Base-by-base conservation (phyloP, 2,888 invertebrate species). In the Eristalis tenax region DNA sequence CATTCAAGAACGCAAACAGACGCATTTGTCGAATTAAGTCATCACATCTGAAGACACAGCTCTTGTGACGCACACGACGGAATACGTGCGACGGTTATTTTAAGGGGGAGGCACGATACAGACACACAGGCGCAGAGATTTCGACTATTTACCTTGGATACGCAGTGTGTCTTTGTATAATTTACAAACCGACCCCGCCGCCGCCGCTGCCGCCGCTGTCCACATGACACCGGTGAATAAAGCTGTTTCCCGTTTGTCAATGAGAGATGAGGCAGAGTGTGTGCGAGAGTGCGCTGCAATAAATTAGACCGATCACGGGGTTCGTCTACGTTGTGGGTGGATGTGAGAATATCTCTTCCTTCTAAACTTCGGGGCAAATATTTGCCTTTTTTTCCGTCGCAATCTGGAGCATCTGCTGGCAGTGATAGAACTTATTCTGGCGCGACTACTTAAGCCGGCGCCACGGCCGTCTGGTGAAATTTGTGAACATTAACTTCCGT, bases 251-350 rank as follows among this genome's bases (percentile, higher is more conserved):
- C 26, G 40, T 22, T 5, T 8, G 10, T 15, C 4, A 26, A 18
- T 18, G n/a, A n/a, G 43, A 18, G n/a, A 50, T 15, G 43, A n/a
- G 43, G 2, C 15, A 50, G n/a, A 50, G n/a, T 5, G 43, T 5
- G 50, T 0, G 50, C 2, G 18, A 18, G 50, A 18, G 18, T 8
- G 18, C 18, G 66, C 68, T 56, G 43, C 50, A 68, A 68, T 68
- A 68, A 68, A 68, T 68, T 68, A 50, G 50, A 68, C 50, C 28
- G 68, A 68, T 68, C 68, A 68, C 50, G 50, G 68, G 68, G 18
- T 68, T 68, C 8, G 68, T 68, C 50, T 50, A 56, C 18, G 2
- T 2, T 18, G 50, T 50, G 50, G 50, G 50, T 50, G 50, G 68
- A 50, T 50, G 50, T 18, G 50, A 18, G 18, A 50, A 18, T 50